A percentile compares a stretch with the other conserved stretches of the same genome.
These are phyloP conservation scores for Syngnathus floridae DNA, from an alignment of 2,113 vertebrate genomes.

Conservation along the genomic window DNA sequence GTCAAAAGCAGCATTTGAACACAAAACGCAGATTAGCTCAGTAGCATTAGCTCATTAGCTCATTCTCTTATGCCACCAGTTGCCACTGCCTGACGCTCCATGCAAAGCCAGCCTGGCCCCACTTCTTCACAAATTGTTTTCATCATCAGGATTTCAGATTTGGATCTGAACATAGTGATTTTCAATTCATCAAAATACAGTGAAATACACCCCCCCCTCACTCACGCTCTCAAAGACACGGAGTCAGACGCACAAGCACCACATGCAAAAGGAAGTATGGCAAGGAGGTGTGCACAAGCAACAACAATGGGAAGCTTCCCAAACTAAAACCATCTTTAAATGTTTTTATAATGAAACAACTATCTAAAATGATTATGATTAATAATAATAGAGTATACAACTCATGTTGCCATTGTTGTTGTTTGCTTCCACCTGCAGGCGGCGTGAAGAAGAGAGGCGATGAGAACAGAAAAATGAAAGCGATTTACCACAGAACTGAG, in stretches of 20 bases:
- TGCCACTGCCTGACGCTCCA: background rate
- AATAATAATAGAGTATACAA: background rate
- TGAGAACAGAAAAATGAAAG: constrained; percentile 82
- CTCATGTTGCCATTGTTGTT: background rate
- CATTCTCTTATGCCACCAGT: background rate
- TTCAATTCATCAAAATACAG: background rate
- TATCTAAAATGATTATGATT: background rate
- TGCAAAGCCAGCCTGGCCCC: background rate
- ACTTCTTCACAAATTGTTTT: background rate
- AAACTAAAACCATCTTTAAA: no score
- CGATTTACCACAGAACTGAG: constrained; percentile 99
- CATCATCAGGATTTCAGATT: background rate
- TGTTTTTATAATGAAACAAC: no score
- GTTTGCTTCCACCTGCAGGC: background rate
- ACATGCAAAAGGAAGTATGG: constrained; percentile 48
- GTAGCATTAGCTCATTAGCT: background rate
- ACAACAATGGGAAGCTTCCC: constrained; percentile 28
- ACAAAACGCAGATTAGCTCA: background rate
- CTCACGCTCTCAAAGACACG: constrained; percentile 3
- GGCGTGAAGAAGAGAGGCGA: constrained; percentile 66
- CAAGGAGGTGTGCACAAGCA: constrained; percentile 39
- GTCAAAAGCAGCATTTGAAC: background rate
- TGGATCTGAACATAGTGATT: background rate
- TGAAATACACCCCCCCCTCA: constrained; percentile 5
- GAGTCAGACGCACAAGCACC: constrained; percentile 24